Evolutionary conservation across 64 coral and sea anemone genomes (phyloP), one percentile per base, ranked within the genome.

Genomic region (Catalaphyllia jardinei): DNA sequence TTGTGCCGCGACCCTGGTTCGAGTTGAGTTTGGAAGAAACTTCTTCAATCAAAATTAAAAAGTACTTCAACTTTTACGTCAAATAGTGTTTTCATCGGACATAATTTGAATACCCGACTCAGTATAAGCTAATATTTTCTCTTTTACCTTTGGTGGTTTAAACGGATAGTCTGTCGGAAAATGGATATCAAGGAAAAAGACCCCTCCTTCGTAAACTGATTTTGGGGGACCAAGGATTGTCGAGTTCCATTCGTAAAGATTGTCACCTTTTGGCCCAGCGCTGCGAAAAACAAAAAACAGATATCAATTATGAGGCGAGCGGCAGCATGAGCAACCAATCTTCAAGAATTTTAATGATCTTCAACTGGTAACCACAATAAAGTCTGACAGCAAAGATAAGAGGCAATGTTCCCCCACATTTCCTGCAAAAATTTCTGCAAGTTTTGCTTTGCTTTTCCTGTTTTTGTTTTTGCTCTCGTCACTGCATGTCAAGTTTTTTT

Each of bases 171-270:
- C 96, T 24, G 86, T 60, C 24, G 96, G 96, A 74, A 98, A 98
- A 57, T 98, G 96, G 38, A 98, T 98, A 84, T 98, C 96, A 10
- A 98, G 96, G 61, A 98, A 98, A 83, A 98, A 98, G 27, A 98
- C 96, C 64, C 96, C 96, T 52, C 92, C 83, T 31, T 94, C 93
- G 29, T 98, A 98, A 4, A 94, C 96, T 12, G 96, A 98, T 17
- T 92, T 92, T 3, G 96, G 92, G 5, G 96, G 96, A 60, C 96
- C 96, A 17, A 98, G 93, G 79, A 98, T 98, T 39, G 96, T 98
- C 0, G 96, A 94, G 62, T 92, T 81, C 96, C 96, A 98, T 16
- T 98, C 92, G 30, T 94, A 98, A 12, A 98, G 73, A 18, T 94
- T 94, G 57, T 98, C 96, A 7, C 92, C 89, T 81, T 98, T 98